These are phyloP conservation scores for Blastomussa wellsi DNA, from an alignment of 92 coral and sea anemone species.

Conservation along the genomic window DNA sequence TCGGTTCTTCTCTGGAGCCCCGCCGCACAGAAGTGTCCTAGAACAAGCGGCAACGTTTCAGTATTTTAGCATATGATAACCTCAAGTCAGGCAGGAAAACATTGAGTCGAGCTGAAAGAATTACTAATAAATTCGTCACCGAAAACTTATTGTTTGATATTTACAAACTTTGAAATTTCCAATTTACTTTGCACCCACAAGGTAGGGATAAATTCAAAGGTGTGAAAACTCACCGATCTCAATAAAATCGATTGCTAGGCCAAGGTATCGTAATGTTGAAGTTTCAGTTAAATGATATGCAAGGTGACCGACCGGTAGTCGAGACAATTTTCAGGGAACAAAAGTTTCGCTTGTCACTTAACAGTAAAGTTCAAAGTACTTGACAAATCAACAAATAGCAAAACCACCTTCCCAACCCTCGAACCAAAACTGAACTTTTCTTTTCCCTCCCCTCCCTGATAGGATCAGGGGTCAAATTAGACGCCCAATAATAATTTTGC, in stretches of 20 bases:
- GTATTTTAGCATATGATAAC: background rate
- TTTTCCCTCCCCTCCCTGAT: background rate
- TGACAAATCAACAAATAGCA: background rate
- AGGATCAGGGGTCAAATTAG: background rate
- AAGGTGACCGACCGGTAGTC: background rate
- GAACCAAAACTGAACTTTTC: background rate
- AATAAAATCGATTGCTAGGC: background rate
- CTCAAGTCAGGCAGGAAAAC: background rate
- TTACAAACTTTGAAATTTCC: background rate
- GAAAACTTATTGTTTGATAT: background rate
- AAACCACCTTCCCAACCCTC: background rate
- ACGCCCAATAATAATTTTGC: background rate
- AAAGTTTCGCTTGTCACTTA: background rate
- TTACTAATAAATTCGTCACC: background rate
- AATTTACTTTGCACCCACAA: background rate
- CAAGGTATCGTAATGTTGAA: background rate
- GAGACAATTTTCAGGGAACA: background rate
- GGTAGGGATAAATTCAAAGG: background rate
- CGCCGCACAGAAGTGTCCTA: conserved; percentile 28
- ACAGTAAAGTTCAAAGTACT: background rate
- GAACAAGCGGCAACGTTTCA: background rate
- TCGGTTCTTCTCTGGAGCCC: conserved; percentile 25
- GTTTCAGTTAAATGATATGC: background rate
- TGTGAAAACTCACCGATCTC: background rate
- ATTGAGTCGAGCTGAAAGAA: background rate